A percentile compares a stretch with the other conserved stretches of the same genome.
These are phyloP conservation scores for Antidorcas marsupialis DNA, from an alignment of 2,113 vertebrate genomes.

Conservation along the genomic window DNA sequence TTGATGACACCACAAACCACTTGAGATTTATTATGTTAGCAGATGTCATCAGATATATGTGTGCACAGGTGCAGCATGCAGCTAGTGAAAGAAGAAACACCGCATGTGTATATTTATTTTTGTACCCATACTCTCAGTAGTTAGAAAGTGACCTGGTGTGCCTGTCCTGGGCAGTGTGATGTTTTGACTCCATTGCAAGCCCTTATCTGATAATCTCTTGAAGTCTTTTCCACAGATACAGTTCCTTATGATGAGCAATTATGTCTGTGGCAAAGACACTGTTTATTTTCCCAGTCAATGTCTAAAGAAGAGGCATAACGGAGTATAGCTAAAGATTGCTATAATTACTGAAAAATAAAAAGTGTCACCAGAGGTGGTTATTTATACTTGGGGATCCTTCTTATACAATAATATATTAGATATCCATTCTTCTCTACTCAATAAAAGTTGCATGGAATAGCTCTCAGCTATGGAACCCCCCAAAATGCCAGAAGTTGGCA, in stretches of 20 bases:
- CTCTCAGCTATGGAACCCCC: neutral
- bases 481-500: constrained; percentile 14
- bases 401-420: neutral
- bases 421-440: neutral
- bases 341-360: constrained; percentile 14
- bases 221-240: constrained; percentile 11
- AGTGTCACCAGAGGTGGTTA: neutral
- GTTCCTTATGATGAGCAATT: neutral
- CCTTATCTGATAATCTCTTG: neutral
- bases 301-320: neutral
- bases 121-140: constrained; percentile 22
- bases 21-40: constrained; percentile 72
- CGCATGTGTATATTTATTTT: constrained; percentile 54
- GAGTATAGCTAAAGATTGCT: neutral
- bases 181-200: constrained; percentile 3
- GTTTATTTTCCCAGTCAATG: constrained; percentile 32
- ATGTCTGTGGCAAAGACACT: neutral
- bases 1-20: constrained; percentile 73
- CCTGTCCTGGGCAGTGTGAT: neutral
- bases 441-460: neutral
- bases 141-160: constrained; percentile 26
- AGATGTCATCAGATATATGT: constrained; percentile 71
- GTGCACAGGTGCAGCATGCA: constrained; percentile 65
- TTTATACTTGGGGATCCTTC: neutral
- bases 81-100: constrained; percentile 47